Evolutionary conservation across 2,888 invertebrate genomes (phyloP), one percentile per base, ranked within the genome.

Genomic region (Itoplectis maculator): DNA sequence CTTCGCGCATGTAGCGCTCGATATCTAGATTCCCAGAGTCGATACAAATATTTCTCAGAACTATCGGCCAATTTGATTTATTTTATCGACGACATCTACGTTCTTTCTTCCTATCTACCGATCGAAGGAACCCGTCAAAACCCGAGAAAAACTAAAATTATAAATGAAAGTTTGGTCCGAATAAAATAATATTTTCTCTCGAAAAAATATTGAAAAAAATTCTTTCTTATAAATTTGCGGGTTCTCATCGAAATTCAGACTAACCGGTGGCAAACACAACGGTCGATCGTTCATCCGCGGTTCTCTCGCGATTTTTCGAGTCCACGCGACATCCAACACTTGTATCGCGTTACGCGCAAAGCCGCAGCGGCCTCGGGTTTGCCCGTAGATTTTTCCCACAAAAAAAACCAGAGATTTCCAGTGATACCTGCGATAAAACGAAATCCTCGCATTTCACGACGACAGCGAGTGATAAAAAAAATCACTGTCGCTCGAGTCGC

Each of bases 281-380:
- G 63, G 18, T 35, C n/a, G 20, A 59, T 6, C 23, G 29, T 3
- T 29, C 5, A 29, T 29, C 29, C 29, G 29, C 29, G 29, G 29
- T 29, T 29, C 5, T 5, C 29, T 5, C 3, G 29, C 29, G n/a
- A 45, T n/a, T 35, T 7, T 72, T 29, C 0, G 15, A 40, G 9
- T 47, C 11, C 5, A n/a, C 2, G 11, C 18, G 54, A 20, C 23
- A 65, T 40, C 37, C n/a, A 65, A 56, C 70, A 63, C 51, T 45
- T 13, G 51, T 56, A 75, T 75, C 63, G 18, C 8, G 8, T 75
- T 70, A 70, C 80, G 42, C 40, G 18, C 13, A 65, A 80, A 75
- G 11, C 80, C 80, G 70, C 80, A 75, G 70, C 80, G 70, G 29
- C 29, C 51, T 69, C 61, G 3, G 15, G 29, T 40, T 9, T 9